These are phyloP conservation scores for Myotis pilosus DNA, from an alignment of 2,797 vertebrate species.

Conservation along the genomic window DNA sequence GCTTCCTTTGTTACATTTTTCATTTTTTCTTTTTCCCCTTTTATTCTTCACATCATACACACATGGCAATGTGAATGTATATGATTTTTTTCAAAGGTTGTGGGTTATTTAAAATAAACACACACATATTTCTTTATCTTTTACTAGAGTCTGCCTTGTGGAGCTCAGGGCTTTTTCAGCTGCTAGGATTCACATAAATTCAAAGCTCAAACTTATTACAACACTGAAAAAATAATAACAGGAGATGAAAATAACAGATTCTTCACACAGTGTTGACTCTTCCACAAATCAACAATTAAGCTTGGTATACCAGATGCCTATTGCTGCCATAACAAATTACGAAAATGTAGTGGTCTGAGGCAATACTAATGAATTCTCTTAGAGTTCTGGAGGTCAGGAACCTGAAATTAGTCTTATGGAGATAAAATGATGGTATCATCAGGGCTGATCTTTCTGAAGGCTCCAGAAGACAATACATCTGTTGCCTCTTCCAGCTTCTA, in stretches of 20 bases:
- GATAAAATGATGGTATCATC: neutral
- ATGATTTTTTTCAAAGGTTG: neutral
- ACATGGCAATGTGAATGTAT: neutral
- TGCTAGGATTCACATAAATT: neutral
- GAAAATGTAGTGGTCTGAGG: neutral
- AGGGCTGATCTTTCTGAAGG: neutral
- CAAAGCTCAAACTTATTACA: neutral
- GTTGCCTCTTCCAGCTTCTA: neutral
- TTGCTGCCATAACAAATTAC: neutral
- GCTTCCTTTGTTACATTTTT: neutral
- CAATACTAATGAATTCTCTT: neutral
- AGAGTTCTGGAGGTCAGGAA: neutral
- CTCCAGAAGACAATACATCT: neutral
- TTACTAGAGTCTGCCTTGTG: neutral
- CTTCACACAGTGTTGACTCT: neutral
- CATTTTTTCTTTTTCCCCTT: neutral
- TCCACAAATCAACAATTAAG: neutral
- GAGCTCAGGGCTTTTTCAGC: neutral
- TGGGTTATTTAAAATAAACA: neutral
- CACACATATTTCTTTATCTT: neutral
- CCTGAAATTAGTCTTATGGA: neutral
- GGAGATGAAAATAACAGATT: neutral
- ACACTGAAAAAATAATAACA: neutral
- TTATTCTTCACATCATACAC: neutral
- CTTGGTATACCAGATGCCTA: neutral